phyloP scores from a whole-genome alignment of 2,888 invertebrate species.

The Hanleya hanleyi region DNA sequence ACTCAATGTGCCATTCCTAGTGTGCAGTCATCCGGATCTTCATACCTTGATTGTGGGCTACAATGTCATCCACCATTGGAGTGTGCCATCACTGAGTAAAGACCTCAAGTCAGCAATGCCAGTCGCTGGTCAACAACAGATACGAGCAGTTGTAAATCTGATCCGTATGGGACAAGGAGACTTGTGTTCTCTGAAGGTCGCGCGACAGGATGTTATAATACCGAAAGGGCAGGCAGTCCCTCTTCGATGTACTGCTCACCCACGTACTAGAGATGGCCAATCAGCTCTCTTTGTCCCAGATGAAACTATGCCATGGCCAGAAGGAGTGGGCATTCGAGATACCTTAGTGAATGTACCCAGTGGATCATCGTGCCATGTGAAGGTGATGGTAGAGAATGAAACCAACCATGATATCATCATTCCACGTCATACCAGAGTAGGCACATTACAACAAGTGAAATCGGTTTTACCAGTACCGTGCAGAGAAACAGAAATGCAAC shows the following conservation, averaged over 20 bases:
- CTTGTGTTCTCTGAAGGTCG: background rate
- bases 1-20: background rate
- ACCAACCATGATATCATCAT: background rate
- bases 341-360: background rate
- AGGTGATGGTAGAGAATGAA: background rate
- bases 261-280: too few species aligned
- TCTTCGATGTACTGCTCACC: background rate
- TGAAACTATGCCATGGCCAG: too few species aligned
- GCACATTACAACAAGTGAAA: background rate
- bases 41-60: background rate
- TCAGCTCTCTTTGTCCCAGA: too few species aligned
- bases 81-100: background rate
- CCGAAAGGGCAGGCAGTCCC: background rate
- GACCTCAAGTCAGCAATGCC: background rate
- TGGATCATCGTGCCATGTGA: background rate
- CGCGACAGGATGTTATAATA: background rate
- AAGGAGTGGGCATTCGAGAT: background rate
- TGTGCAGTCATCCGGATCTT: background rate
- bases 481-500: background rate
- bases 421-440: background rate
- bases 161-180: background rate
- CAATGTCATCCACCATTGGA: constrained; percentile 1
- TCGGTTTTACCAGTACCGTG: background rate
- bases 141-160: background rate
- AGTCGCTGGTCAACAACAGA: background rate